Percentiles rank a stretch among this genome's conserved stretches.
These are phyloP conservation scores for Theristicus caerulescens DNA, from an alignment of 2,113 vertebrate species.

Conservation along the genomic window DNA sequence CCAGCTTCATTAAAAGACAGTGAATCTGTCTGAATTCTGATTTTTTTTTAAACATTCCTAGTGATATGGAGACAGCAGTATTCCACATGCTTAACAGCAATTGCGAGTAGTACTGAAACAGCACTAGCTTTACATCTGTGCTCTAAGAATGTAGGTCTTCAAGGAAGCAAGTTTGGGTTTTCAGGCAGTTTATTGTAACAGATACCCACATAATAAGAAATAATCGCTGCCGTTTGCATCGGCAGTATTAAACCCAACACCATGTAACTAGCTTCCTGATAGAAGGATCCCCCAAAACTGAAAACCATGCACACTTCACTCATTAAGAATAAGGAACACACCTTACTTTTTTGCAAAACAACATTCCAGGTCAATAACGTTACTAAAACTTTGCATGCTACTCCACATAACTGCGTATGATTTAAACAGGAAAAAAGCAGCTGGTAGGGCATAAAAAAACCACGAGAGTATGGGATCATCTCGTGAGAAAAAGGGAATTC, in stretches of 20 bases:
- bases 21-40: not conserved
- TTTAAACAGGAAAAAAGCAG: not conserved
- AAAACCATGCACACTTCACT: not conserved
- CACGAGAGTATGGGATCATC: fast-evolving
- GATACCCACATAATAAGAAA: not conserved
- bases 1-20: not conserved
- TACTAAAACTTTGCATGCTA: not conserved
- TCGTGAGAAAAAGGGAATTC: not conserved
- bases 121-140: not conserved
- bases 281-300: not conserved
- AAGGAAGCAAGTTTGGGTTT: not conserved
- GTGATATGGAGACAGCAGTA: not conserved
- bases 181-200: not conserved
- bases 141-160: not conserved
- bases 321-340: not conserved
- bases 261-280: not conserved
- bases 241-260: not conserved
- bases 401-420: not conserved
- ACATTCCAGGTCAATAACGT: not conserved
- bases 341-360: not conserved
- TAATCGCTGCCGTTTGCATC: fast-evolving
- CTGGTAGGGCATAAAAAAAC: not conserved
- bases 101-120: not conserved
- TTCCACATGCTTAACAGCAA: not conserved
- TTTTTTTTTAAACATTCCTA: not conserved